Evolutionary conservation across 2,797 vertebrate species (phyloP).

Genomic region (Enteromius trimaculatus): DNA sequence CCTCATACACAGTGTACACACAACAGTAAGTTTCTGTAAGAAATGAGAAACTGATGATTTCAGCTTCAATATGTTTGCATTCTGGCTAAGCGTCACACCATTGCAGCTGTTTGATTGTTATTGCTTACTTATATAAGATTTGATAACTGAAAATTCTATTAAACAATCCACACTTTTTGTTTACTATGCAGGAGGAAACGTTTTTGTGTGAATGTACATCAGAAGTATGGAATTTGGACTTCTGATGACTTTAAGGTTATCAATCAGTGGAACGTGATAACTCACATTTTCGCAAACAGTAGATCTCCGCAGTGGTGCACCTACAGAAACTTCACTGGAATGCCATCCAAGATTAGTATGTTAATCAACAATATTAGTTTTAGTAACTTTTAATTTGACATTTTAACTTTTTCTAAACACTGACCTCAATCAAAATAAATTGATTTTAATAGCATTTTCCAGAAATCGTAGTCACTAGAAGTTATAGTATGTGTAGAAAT

Average conservation of each 20-base stretch:
- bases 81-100: neutral
- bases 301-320: conserved; percentile 60
- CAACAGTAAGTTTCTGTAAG: conserved; percentile 46
- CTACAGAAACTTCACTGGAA: conserved; percentile 63
- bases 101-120: neutral
- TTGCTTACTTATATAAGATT: neutral
- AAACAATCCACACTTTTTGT: neutral
- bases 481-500: neutral
- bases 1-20: conserved; percentile 53
- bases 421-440: neutral
- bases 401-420: neutral
- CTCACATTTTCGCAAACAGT: conserved; percentile 61
- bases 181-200: neutral
- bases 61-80: conserved; percentile 13
- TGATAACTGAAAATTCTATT: neutral
- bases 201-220: neutral
- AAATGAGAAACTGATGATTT: neutral
- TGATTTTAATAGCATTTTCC: neutral
- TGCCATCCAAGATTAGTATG: conserved; percentile 61
- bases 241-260: fast-evolving
- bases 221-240: neutral
- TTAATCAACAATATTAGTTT: conserved; percentile 10
- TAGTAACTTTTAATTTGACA: neutral
- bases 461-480: neutral
- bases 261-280: fast-evolving